Conservation (phyloP, 2,113 vertebrate genomes). For the Nothobranchius kuhntae region DNA sequence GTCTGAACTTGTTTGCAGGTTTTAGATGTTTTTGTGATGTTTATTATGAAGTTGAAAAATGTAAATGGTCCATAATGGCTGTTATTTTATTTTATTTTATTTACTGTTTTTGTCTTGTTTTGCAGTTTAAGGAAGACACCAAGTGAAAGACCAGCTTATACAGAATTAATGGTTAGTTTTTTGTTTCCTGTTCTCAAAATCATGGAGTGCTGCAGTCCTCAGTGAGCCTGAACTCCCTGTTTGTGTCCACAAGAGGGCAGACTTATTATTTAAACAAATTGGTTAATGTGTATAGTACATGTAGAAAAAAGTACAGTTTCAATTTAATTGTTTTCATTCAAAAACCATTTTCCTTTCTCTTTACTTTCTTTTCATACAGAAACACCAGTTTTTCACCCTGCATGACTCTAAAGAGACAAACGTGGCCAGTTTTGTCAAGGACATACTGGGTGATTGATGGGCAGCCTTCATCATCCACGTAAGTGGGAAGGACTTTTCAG, state of each 20-base stretch:
- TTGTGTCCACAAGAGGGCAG: conserved; percentile 62
- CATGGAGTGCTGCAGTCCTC: background rate
- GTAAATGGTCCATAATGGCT: background rate
- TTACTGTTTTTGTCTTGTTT: conserved; percentile 37
- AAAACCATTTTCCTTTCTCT: background rate
- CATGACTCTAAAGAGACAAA: conserved; percentile 99
- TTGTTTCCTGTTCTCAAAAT: background rate
- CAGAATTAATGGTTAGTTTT: conserved; percentile 94
- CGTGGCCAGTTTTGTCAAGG: conserved; percentile 98
- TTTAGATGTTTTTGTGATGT: background rate
- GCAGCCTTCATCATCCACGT: conserved; percentile 38
- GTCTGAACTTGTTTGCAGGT: background rate
- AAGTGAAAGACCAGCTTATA: conserved; percentile 95
- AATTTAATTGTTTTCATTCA: background rate
- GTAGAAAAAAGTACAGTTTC: background rate
- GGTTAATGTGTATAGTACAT: background rate
- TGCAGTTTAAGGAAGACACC: conserved; percentile 98
- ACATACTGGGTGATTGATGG: conserved; percentile 92
- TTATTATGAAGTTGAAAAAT: background rate
- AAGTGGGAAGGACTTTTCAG: conserved; percentile 46
- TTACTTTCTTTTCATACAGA: conserved; percentile 69
- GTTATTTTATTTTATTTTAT: background rate
- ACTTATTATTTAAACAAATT: conserved; percentile 17
- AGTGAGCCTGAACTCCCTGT: background rate
- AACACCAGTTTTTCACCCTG: conserved; percentile 93